Conservation (phyloP, 2,797 vertebrate species). For the Chrysocyon brachyurus region DNA sequence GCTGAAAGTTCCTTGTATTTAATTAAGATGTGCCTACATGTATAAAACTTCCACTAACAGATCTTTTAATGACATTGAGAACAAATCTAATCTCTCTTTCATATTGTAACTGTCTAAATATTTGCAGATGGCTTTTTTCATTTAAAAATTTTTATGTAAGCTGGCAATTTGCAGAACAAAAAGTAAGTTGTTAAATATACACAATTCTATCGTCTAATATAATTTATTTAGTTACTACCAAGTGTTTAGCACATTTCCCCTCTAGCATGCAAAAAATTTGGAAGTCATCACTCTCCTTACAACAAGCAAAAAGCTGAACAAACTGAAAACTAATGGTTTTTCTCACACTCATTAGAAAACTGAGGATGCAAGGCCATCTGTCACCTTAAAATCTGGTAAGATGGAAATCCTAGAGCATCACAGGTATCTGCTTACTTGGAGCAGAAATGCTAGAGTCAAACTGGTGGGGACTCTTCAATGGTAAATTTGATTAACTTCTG, state of each 20-base stretch:
- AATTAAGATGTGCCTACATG: conserved; percentile 3
- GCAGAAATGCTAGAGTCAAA: neutral
- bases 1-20: neutral
- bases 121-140: conserved; percentile 5
- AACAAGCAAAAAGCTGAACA: neutral
- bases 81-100: neutral
- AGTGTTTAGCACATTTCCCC: conserved; percentile 25
- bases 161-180: neutral
- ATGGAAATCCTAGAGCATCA: neutral
- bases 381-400: neutral
- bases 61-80: neutral
- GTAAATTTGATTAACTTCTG: neutral
- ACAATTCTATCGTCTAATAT: neutral
- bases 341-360: neutral
- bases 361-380: neutral
- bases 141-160: neutral
- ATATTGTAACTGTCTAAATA: neutral
- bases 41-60: neutral
- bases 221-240: conserved; percentile 21
- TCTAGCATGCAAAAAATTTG: neutral
- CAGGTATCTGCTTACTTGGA: neutral
- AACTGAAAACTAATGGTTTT: neutral
- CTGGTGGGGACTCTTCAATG: neutral
- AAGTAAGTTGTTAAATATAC: neutral
- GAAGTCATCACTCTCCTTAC: neutral